phyloP scores from a whole-genome alignment of 2,113 vertebrate genomes.

The Nyctibius bracteatus region DNA sequence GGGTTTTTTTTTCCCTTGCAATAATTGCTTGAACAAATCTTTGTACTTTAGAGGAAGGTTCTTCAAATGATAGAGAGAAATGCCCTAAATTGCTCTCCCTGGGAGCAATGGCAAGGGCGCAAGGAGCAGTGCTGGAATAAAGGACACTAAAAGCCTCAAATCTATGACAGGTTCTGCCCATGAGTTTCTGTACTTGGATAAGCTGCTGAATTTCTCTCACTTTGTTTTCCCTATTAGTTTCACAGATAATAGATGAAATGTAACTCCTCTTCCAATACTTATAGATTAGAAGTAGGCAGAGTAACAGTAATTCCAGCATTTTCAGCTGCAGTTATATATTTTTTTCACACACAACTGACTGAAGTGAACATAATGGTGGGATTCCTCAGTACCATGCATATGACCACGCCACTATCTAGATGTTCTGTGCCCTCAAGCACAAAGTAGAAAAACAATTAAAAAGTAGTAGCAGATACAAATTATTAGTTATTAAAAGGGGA shows the following conservation, averaged over 20 bases:
- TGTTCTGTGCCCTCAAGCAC: background rate
- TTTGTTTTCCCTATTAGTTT: background rate
- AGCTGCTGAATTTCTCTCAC: background rate
- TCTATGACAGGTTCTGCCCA: background rate
- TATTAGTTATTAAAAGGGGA: background rate
- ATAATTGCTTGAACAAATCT: background rate
- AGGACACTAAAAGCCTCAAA: background rate
- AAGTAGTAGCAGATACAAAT: background rate
- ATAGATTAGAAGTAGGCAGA: background rate
- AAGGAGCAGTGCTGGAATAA: background rate
- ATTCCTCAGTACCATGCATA: background rate
- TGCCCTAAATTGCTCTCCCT: background rate
- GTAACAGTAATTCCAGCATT: background rate
- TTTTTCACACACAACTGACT: background rate
- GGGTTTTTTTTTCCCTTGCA: background rate
- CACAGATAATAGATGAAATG: background rate
- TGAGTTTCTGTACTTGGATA: background rate
- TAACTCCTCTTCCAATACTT: background rate
- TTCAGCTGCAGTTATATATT: background rate
- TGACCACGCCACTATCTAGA: background rate
- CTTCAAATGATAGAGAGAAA: background rate
- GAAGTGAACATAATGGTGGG: background rate
- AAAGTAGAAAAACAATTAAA: background rate
- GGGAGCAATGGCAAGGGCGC: background rate
- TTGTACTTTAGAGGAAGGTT: background rate